Conservation (phyloP, 2,888 invertebrate genomes). For the Choreutis nemorana region DNA sequence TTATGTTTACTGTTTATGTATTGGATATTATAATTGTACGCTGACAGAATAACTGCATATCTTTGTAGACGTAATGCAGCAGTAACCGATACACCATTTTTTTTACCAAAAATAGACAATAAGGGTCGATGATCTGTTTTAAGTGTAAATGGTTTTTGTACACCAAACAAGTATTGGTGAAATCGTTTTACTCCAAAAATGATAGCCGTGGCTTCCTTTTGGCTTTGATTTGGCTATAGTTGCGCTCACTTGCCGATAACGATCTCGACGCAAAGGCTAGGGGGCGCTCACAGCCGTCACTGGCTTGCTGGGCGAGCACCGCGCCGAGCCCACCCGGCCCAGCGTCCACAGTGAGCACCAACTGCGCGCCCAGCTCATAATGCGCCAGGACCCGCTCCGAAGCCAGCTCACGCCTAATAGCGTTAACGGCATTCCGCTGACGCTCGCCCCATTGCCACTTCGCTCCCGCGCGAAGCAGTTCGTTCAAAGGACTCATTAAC, state of each 20-base stretch:
- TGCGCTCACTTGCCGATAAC: constrained; percentile 5
- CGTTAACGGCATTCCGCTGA: constrained; percentile 4
- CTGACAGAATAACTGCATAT: constrained; percentile 8
- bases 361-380: constrained; percentile 3
- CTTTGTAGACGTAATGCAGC: constrained; percentile 9
- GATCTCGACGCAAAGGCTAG: constrained; percentile 6
- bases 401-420: constrained; percentile 5
- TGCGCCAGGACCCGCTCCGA: constrained; percentile 9
- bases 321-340: constrained; percentile 10
- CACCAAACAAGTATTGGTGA: constrained; percentile 12
- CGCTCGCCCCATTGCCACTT: constrained; percentile 7
- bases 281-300: constrained; percentile 9
- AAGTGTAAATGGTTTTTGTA: constrained; percentile 8
- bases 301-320: constrained; percentile 8
- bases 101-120: constrained; percentile 8
- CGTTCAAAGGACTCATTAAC: constrained; percentile 6
- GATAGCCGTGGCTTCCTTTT: constrained; percentile 10
- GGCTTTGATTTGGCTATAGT: constrained; percentile 12
- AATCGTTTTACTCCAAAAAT: constrained; percentile 10
- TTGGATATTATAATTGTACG: constrained; percentile 6
- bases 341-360: constrained; percentile 7
- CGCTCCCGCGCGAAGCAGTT: constrained; percentile 5
- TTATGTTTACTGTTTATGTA: constrained; percentile 6
- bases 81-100: constrained; percentile 9
- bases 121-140: constrained; percentile 11